Evolutionary conservation across 2,113 vertebrate species (phyloP).

Genomic region (Sphaerodactylus townsendi): DNA sequence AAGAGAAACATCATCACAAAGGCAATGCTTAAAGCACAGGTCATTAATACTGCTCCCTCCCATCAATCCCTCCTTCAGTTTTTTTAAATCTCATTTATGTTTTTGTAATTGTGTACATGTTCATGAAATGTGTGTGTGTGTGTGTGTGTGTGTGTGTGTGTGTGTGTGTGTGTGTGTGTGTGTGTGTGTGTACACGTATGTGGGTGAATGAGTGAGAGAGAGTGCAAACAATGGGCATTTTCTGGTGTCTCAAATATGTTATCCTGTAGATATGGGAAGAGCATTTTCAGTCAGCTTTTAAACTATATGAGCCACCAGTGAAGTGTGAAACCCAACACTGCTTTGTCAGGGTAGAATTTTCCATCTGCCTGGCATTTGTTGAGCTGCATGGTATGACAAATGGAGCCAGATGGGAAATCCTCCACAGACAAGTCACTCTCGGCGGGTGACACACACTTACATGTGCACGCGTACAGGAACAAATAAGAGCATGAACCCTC

Average conservation of each 20-base stretch:
- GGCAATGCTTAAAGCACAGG: too few relatives aligned
- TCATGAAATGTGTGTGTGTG: not conserved
- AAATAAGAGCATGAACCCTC: not conserved
- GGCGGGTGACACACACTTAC: not conserved
- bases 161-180: too few relatives aligned
- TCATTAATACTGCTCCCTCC: not conserved
- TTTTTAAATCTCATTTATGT: not conserved
- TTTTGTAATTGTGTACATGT: not conserved
- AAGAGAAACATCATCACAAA: too few relatives aligned
- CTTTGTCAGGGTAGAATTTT: slow-evolving; percentile 15
- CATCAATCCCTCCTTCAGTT: not conserved
- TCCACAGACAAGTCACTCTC: not conserved
- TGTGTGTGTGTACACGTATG: too few relatives aligned
- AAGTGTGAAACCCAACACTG: not conserved
- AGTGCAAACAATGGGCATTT: not conserved
- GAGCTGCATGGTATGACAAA: slow-evolving; percentile 4
- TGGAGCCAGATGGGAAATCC: slow-evolving; percentile 6
- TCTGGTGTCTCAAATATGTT: not conserved
- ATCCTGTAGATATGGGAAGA: not conserved
- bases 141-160: too few relatives aligned
- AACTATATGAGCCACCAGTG: not conserved
- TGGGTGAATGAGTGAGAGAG: not conserved
- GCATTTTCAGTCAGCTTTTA: not conserved
- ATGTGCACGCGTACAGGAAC: not conserved
- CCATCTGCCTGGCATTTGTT: slow-evolving; percentile 22